Evolutionary conservation across 2,888 invertebrate species (phyloP).

Genomic region (Elmis aenea): DNA sequence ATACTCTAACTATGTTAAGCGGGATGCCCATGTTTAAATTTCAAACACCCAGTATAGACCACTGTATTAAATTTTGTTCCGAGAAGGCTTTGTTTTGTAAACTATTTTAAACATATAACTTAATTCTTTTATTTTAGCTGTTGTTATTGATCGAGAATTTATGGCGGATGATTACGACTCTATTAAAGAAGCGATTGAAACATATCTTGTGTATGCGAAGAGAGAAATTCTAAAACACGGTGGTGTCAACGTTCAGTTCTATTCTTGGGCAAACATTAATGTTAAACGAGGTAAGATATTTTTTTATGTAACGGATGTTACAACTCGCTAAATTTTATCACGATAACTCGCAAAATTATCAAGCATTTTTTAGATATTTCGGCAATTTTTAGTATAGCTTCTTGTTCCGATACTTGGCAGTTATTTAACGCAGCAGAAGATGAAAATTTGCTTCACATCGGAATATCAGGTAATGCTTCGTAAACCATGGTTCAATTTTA

Average conservation of each 20-base stretch:
- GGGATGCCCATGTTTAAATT: not conserved
- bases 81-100: too few relatives aligned
- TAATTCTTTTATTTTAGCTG: conserved; percentile 52
- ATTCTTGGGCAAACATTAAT: conserved; percentile 62
- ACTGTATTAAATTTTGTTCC: too few relatives aligned
- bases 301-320: conserved; percentile 1
- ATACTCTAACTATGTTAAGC: too few relatives aligned
- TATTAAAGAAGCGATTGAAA: conserved; percentile 60
- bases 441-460: conserved; percentile 65
- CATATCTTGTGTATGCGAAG: conserved; percentile 47
- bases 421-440: conserved; percentile 59
- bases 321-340: conserved; percentile 2
- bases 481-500: not conserved
- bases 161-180: conserved; percentile 58
- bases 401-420: conserved; percentile 70
- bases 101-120: conserved; percentile 2
- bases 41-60: too few relatives aligned
- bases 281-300: conserved; percentile 61
- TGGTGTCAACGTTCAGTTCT: conserved; percentile 64
- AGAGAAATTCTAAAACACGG: conserved; percentile 63
- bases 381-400: conserved; percentile 68
- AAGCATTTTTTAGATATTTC: conserved; percentile 64
- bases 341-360: too few relatives aligned
- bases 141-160: conserved; percentile 66
- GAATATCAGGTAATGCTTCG: conserved; percentile 58